Evolutionary conservation across 2,113 vertebrate genomes (phyloP).

Genomic region (Ovis canadensis): DNA sequence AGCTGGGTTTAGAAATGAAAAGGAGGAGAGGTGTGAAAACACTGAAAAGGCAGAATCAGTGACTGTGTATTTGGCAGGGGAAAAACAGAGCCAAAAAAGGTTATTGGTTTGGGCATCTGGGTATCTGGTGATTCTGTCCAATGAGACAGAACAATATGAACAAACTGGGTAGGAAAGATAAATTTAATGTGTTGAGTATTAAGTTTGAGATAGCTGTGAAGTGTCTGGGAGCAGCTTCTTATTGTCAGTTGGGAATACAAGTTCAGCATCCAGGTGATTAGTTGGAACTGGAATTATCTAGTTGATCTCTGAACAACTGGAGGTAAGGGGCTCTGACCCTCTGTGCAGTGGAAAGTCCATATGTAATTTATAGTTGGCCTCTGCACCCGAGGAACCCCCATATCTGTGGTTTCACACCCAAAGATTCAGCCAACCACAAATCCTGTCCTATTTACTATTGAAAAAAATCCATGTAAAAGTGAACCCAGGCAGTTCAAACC

Average conservation of each 20-base stretch:
- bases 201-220: background rate
- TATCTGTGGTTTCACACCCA: background rate
- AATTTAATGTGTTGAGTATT: background rate
- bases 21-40: background rate
- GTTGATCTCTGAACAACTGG: background rate
- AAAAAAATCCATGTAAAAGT: background rate
- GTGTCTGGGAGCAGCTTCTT: background rate
- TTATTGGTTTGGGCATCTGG: background rate
- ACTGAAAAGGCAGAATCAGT: background rate
- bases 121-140: background rate
- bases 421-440: background rate
- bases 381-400: background rate
- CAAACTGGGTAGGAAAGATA: background rate
- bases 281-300: background rate
- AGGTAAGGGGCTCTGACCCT: background rate
- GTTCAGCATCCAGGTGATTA: background rate
- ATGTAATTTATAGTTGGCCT: background rate
- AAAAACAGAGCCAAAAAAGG: background rate
- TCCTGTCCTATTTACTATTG: background rate
- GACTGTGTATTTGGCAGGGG: background rate
- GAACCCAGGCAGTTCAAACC: background rate
- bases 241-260: background rate
- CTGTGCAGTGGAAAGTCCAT: background rate
- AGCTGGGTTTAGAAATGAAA: background rate
- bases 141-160: background rate